Conservation (phyloP, 2,888 invertebrate genomes). For the Teleogryllus oceanicus region DNA sequence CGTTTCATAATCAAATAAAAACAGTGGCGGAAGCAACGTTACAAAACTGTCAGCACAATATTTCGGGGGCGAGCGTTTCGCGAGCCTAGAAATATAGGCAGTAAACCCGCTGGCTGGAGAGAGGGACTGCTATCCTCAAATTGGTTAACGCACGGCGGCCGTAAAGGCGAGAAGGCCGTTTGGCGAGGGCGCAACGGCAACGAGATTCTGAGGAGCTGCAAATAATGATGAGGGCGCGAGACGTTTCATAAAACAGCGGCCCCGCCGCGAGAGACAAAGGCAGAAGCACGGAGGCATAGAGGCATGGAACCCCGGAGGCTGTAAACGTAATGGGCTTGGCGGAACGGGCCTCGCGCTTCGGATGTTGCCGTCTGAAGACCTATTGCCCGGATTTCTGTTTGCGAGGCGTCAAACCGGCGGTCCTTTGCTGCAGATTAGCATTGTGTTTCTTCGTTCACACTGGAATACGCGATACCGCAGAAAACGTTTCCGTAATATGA, state of each 20-base stretch:
- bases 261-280: not conserved
- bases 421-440: too few species aligned
- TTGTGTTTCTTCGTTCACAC: too few species aligned
- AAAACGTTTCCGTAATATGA: too few species aligned
- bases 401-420: too few species aligned
- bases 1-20: too few species aligned
- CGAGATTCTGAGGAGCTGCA: constrained; percentile 6
- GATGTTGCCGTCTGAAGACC: too few species aligned
- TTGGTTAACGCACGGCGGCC: not conserved
- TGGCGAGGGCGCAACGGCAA: not conserved
- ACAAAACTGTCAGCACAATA: too few species aligned
- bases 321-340: not conserved
- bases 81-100: constrained; percentile 5
- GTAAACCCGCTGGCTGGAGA: not conserved
- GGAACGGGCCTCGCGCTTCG: not conserved
- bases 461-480: too few species aligned
- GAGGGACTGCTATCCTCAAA: not conserved
- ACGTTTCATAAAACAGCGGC: constrained; percentile 9
- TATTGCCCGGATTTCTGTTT: too few species aligned
- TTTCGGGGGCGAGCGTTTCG: not conserved
- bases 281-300: not conserved
- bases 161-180: not conserved
- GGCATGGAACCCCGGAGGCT: not conserved
- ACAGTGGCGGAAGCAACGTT: too few species aligned
- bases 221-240: not conserved